These are phyloP conservation scores for Tretioscincus oriximinensis DNA, from an alignment of 2,113 vertebrate genomes.

Conservation along the genomic window DNA sequence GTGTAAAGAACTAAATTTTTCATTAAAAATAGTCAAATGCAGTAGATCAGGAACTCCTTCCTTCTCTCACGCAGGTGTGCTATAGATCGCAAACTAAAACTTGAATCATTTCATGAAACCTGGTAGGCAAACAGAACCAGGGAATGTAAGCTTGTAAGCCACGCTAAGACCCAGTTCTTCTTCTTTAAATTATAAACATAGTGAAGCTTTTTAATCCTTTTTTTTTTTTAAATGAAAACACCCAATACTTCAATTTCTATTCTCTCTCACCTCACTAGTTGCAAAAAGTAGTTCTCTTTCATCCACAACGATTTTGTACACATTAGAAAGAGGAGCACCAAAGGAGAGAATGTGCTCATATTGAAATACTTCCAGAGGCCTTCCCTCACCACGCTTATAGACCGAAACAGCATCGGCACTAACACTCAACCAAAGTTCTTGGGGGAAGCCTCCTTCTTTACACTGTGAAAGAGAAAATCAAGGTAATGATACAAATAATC, in stretches of 20 bases:
- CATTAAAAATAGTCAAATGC: not conserved
- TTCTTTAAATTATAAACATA: not conserved
- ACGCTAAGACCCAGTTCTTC: too few species aligned
- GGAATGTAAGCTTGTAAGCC: not conserved
- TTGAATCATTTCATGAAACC: not conserved
- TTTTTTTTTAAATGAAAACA: too few species aligned
- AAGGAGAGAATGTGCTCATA: conserved; percentile 96
- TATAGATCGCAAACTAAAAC: too few species aligned
- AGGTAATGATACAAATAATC: not conserved
- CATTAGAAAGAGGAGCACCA: conserved; percentile 87
- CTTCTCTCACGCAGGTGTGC: not conserved
- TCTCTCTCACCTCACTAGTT: conserved; percentile 84
- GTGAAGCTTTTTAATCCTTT: not conserved
- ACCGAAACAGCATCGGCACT: conserved; percentile 90
- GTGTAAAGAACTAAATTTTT: not conserved
- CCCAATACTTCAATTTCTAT: too few species aligned
- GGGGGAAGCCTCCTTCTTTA: conserved; percentile 87
- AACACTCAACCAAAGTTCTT: conserved; percentile 92
- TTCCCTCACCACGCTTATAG: conserved; percentile 91
- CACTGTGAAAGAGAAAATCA: conserved; percentile 69
- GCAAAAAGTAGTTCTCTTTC: conserved; percentile 92
- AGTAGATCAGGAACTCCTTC: too few species aligned
- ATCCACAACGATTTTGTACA: conserved; percentile 93
- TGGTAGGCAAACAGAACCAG: not conserved
- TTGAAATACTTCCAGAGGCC: conserved; percentile 89